Evolutionary conservation across 2,888 invertebrate genomes (phyloP).

Genomic region (Caenorhabditis uteleia): DNA sequence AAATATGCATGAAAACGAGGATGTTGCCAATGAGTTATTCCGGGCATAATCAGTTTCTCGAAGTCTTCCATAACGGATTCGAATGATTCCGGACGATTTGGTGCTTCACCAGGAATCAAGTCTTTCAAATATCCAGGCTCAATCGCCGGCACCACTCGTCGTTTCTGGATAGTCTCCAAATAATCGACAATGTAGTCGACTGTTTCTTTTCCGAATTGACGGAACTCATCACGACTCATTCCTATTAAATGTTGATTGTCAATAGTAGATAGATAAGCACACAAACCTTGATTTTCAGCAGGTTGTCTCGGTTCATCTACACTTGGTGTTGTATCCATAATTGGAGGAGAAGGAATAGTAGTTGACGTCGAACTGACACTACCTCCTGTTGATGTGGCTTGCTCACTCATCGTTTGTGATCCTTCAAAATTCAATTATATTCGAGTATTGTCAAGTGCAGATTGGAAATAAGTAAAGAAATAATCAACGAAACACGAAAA

Average conservation of each 20-base stretch:
- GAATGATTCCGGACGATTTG: conserved; percentile 84
- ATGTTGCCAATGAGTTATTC: conserved; percentile 98
- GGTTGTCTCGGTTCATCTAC: conserved; percentile 32
- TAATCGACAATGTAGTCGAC: conserved; percentile 91
- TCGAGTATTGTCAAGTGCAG: conserved; percentile 4
- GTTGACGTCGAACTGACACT: conserved; percentile 24
- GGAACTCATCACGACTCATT: conserved; percentile 64
- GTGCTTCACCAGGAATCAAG: conserved; percentile 83
- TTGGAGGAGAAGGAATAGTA: conserved; percentile 41
- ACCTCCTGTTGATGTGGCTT: conserved; percentile 6
- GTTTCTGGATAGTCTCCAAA: conserved; percentile 81
- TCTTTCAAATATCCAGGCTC: conserved; percentile 84
- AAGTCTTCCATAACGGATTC: conserved; percentile 86
- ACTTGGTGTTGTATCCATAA: conserved; percentile 34
- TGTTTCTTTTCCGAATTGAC: conserved; percentile 78
- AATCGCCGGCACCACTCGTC: conserved; percentile 84
- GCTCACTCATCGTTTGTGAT: conserved; percentile 19
- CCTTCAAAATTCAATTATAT: conserved; percentile 25
- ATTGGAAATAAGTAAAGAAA: too few species aligned
- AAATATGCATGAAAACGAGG: conserved; percentile 98
- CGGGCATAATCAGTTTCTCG: conserved; percentile 87
- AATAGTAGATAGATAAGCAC: too few species aligned
- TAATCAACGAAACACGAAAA: too few species aligned
- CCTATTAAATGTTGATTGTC: conserved; percentile 26
- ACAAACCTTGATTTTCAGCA: conserved; percentile 2